Evolutionary conservation across 2,888 invertebrate species (phyloP).

Genomic region (Cataglyphis rosenhaueri): DNA sequence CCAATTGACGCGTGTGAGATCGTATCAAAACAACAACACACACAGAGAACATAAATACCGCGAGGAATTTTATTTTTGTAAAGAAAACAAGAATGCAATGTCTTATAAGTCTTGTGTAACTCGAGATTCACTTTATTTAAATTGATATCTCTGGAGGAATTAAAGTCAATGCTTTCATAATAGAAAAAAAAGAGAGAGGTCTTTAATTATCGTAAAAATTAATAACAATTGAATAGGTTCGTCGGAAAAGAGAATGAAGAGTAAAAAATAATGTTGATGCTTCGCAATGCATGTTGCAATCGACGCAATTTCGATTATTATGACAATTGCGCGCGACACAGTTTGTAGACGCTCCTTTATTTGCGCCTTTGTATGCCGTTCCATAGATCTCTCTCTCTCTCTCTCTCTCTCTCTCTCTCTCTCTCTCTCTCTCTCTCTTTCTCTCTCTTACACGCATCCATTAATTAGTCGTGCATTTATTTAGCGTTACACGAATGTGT

Average conservation of each 20-base stretch:
- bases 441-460: slow-evolving; percentile 50
- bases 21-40: background rate
- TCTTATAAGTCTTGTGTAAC: background rate
- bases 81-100: background rate
- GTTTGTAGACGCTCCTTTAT: slow-evolving; percentile 66
- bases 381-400: background rate
- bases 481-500: slow-evolving; percentile 48
- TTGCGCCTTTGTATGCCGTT: slow-evolving; percentile 46
- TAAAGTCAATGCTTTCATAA: background rate
- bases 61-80: background rate
- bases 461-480: slow-evolving; percentile 71
- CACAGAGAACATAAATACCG: background rate
- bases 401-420: background rate
- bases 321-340: slow-evolving; percentile 44
- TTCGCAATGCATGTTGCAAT: background rate
- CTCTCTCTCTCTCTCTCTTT: too few relatives aligned
- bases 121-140: background rate
- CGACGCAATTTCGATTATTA: slow-evolving; percentile 47
- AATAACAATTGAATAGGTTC: slow-evolving; percentile 5
- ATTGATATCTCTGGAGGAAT: background rate
- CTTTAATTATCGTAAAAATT: slow-evolving; percentile 32
- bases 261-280: slow-evolving; percentile 1
- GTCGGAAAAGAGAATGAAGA: background rate
- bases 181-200: background rate
- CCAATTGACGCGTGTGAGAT: background rate